Evolutionary conservation across 2,888 invertebrate species (phyloP).

Genomic region (Cylloceria caligata): DNA sequence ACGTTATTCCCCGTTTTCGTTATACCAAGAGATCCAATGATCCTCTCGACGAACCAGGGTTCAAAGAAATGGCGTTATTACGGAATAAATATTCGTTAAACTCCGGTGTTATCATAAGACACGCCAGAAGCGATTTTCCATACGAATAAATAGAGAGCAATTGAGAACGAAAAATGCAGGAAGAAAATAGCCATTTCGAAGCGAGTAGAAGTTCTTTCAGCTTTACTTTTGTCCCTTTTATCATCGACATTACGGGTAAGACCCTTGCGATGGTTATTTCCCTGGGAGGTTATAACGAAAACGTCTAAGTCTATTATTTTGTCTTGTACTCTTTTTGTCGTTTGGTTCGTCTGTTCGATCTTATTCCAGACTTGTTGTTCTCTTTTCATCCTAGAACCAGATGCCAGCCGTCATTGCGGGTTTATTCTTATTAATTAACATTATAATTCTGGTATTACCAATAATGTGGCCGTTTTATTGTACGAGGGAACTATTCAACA

Average conservation of each 20-base stretch:
- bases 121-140: conserved; percentile 40
- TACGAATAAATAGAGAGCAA: conserved; percentile 46
- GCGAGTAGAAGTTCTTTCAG: background rate
- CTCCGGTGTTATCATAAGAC: conserved; percentile 13
- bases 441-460: background rate
- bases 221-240: background rate
- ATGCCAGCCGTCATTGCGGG: background rate
- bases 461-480: background rate
- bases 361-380: background rate
- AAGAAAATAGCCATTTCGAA: background rate
- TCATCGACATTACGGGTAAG: background rate
- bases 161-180: conserved; percentile 9
- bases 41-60: background rate
- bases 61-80: background rate
- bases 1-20: conserved; percentile 9
- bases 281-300: background rate
- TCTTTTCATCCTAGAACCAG: background rate
- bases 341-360: background rate
- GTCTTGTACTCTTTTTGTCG: background rate
- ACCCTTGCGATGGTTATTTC: background rate
- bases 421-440: background rate
- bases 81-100: background rate
- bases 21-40: conserved; percentile 1
- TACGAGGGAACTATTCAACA: background rate
- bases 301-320: conserved; percentile 1